Percentiles rank a stretch among this genome's conserved stretches.
phyloP scores from a whole-genome alignment of 2,113 vertebrate genomes.

The Phaethornis superciliosus region DNA sequence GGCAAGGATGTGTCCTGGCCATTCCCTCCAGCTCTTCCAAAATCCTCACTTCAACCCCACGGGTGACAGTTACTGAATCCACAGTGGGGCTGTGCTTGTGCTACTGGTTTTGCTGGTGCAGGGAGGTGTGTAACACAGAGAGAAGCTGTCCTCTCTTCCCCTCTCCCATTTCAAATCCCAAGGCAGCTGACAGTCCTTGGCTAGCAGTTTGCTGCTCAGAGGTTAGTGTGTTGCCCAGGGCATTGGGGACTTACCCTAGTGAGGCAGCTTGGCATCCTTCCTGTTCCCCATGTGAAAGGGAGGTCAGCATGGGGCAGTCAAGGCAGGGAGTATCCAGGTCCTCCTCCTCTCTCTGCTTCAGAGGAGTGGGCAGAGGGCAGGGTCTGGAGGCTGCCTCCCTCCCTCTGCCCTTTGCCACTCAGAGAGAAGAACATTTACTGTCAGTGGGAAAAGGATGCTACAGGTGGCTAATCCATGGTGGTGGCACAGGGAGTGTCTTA shows the following conservation, averaged over 20 bases:
- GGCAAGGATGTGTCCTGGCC: neutral
- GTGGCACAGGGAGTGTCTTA: neutral
- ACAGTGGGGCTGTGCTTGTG: rapidly evolving
- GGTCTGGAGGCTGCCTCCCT: neutral
- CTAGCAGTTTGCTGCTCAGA: neutral
- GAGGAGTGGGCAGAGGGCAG: rapidly evolving
- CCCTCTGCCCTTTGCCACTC: neutral
- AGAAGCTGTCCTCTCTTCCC: neutral
- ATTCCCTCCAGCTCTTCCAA: neutral
- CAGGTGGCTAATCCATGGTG: neutral
- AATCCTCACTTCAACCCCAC: rapidly evolving
- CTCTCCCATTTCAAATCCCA: neutral
- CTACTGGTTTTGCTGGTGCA: neutral
- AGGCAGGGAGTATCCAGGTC: neutral
- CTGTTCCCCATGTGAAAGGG: neutral
- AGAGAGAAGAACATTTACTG: neutral
- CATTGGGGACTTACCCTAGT: neutral
- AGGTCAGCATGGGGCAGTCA: neutral
- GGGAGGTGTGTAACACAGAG: neutral
- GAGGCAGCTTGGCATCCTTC: neutral
- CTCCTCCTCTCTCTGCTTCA: neutral
- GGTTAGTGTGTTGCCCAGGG: neutral
- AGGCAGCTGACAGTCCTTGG: neutral
- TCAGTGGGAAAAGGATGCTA: neutral
- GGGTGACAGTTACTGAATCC: neutral